These are phyloP conservation scores for Mesocentrotus franciscanus DNA, from an alignment of 53 echinoderm and acorn worm species.

Conservation along the genomic window DNA sequence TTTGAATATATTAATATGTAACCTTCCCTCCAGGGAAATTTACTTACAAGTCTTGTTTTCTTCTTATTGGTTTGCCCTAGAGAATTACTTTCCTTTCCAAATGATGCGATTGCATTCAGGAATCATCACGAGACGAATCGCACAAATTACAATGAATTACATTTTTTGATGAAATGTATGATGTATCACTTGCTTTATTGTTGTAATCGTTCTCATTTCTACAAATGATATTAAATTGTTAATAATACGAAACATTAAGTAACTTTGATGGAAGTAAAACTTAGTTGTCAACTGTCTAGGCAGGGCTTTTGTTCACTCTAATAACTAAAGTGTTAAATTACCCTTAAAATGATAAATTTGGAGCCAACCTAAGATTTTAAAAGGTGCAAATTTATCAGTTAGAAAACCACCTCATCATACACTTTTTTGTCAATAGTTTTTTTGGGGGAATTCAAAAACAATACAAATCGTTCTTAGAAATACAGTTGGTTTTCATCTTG, in stretches of 20 bases:
- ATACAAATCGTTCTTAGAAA: no score
- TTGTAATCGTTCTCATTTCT: neutral
- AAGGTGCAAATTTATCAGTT: no score
- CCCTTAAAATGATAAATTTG: no score
- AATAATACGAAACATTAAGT: neutral
- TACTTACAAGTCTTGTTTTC: neutral
- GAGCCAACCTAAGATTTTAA: no score
- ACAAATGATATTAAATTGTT: neutral
- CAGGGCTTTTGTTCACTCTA: neutral
- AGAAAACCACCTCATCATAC: no score
- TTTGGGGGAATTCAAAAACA: no score
- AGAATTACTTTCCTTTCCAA: neutral
- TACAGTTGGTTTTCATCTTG: no score
- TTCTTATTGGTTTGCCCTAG: neutral
- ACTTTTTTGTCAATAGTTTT: no score
- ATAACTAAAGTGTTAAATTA: no score
- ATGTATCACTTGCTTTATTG: neutral
- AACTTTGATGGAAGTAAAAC: neutral
- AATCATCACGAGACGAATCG: neutral
- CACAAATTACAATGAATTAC: neutral
- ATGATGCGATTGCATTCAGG: neutral
- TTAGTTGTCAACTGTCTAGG: neutral
- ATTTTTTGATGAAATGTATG: neutral
- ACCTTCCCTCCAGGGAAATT: constrained; percentile 12
- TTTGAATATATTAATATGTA: constrained; percentile 1